A percentile compares a stretch with the other conserved stretches of the same genome.
phyloP scores from a whole-genome alignment of 2,888 invertebrate species.

The Xylota segnis region DNA sequence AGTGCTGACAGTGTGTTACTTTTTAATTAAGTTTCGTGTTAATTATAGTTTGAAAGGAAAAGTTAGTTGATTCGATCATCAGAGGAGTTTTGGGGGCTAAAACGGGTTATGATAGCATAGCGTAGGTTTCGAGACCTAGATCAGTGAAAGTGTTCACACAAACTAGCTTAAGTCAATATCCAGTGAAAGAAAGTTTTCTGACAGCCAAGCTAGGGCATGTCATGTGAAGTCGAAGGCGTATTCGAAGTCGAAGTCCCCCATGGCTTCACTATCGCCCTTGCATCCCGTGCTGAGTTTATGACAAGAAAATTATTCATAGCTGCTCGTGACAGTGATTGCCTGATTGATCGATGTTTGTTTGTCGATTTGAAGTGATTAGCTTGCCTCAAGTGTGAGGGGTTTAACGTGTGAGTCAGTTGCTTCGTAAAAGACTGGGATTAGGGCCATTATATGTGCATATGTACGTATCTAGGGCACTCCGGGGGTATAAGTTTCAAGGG shows the following conservation, averaged over 20 bases:
- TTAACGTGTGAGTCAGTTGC: background rate
- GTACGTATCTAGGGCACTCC: too few relatives aligned
- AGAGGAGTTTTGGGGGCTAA: background rate
- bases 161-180: too few relatives aligned
- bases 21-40: background rate
- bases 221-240: too few relatives aligned
- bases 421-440: background rate
- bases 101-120: too few relatives aligned
- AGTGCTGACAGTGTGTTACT: background rate
- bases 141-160: too few relatives aligned
- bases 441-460: background rate
- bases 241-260: too few relatives aligned
- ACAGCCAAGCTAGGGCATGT: background rate
- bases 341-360: slow-evolving; percentile 10
- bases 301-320: slow-evolving; percentile 1
- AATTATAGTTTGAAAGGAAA: background rate
- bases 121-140: too few relatives aligned
- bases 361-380: background rate
- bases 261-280: background rate
- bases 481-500: too few relatives aligned
- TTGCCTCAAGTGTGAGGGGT: background rate
- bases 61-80: background rate
- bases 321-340: slow-evolving; percentile 27
- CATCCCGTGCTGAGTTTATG: background rate
- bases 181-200: too few relatives aligned